A percentile compares a stretch with the other conserved stretches of the same genome.
These are phyloP conservation scores for Bryconaethiops microstoma DNA, from an alignment of 2,797 vertebrate species.

Conservation along the genomic window DNA sequence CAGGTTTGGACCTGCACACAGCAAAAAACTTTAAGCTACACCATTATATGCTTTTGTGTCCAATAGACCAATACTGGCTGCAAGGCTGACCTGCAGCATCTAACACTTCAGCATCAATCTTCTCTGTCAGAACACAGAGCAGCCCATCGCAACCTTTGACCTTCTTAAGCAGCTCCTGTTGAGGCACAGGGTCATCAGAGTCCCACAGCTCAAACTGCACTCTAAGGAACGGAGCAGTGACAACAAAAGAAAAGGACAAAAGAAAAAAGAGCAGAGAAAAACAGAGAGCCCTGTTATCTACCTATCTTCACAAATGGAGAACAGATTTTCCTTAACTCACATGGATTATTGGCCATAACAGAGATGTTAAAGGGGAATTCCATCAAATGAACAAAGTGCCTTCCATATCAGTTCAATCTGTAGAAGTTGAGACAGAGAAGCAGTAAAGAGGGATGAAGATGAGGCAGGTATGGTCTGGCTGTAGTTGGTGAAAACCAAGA, in stretches of 20 bases:
- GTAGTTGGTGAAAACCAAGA: too few relatives aligned
- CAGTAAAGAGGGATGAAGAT: too few relatives aligned
- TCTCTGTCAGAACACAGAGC: slow-evolving; percentile 79
- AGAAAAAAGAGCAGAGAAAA: not conserved
- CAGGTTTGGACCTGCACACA: slow-evolving; percentile 71
- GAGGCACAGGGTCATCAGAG: slow-evolving; percentile 77
- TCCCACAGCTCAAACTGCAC: slow-evolving; percentile 79
- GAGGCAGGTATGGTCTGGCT: too few relatives aligned
- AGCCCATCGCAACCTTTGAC: slow-evolving; percentile 76
- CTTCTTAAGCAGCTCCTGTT: slow-evolving; percentile 74
- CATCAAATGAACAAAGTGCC: too few relatives aligned
- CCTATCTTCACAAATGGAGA: too few relatives aligned
- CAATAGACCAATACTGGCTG: too few relatives aligned
- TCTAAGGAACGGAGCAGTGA: slow-evolving; percentile 56
- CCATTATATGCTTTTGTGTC: not conserved
- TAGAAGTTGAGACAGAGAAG: too few relatives aligned
- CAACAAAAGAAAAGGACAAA: not conserved
- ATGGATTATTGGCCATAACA: too few relatives aligned
- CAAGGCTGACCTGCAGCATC: slow-evolving; percentile 75
- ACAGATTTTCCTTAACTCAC: too few relatives aligned
- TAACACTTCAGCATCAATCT: slow-evolving; percentile 76
- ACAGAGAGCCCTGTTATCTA: too few relatives aligned
- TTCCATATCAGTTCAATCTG: too few relatives aligned
- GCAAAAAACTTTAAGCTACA: not conserved
- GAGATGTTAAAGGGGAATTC: too few relatives aligned